Evolutionary conservation across 2,888 invertebrate genomes (phyloP), one percentile per base, ranked within the genome.

Genomic region (Epicampocera succincta): DNA sequence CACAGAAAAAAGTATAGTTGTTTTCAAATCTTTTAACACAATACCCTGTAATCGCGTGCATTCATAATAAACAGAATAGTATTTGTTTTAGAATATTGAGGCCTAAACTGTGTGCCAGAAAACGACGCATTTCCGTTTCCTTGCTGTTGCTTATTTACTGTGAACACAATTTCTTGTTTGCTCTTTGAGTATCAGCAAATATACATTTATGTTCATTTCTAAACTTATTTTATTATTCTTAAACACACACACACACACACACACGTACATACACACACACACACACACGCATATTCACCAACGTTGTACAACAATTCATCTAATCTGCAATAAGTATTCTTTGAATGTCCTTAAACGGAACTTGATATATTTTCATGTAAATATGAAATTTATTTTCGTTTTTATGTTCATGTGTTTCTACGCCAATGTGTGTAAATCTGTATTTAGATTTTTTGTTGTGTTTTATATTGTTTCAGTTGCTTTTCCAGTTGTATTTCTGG

Each of bases 101-200:
- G 44, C 19, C 29, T 15, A 56, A 54, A 15, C 33, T 21, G 60
- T 66, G 42, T 58, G 12, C 21, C 61, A 13, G 25, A 63, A 50
- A 73, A 40, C n/a, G 29, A 68, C 56, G 68, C 56, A 74, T 77
- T 65, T 81, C 77, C 77, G 68, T 61, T 61, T 76, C 73, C 68
- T 33, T 52, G 69, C 19, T 65, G 40, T 40, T 50, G 33, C 33
- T 63, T 56, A 66, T 46, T 81, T 73, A 69, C 38, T 63, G 15
- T 63, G 56, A 73, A 73, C 69, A 29, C 44, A 68, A 81, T 73
- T 21, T 60, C 8, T 50, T 25, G 25, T 77, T 40, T 50, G 13
- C 38, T 60, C 46, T 17, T 33, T 56, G 21, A 12, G 29, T 72
- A 38, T 50, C 12, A 44, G 52, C 68, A 40, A 44, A 65, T 19